Percentiles rank a stretch among this genome's conserved stretches.
phyloP scores from a whole-genome alignment of 2,797 vertebrate genomes.

The Epinephelus coioides region DNA sequence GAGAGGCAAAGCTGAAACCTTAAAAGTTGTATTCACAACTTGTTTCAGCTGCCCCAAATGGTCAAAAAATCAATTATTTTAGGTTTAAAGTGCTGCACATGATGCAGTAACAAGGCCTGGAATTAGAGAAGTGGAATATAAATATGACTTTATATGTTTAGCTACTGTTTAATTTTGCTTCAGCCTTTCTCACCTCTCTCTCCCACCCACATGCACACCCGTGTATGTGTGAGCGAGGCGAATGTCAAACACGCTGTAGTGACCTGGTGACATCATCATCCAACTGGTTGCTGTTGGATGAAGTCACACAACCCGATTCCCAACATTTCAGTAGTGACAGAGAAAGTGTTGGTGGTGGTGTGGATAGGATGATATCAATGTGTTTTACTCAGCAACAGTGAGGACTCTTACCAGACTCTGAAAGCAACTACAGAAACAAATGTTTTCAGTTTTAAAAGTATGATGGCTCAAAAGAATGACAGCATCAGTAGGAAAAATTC shows the following conservation, averaged over 20 bases:
- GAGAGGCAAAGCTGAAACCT: too few relatives aligned
- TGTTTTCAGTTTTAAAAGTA: not conserved
- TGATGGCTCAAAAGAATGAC: not conserved
- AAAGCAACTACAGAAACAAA: not conserved
- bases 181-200: conserved; percentile 1
- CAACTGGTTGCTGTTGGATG: not conserved
- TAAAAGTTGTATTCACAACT: too few relatives aligned
- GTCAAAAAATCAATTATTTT: too few relatives aligned
- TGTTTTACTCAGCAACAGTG: not conserved
- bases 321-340: conserved; percentile 13
- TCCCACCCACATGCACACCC: not conserved
- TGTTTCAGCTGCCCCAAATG: too few relatives aligned
- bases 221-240: not conserved
- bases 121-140: not conserved
- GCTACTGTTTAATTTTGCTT: not conserved
- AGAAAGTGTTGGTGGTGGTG: conserved; percentile 26
- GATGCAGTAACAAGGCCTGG: not conserved
- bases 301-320: conserved; percentile 38
- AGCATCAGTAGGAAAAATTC: not conserved
- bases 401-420: not conserved
- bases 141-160: not conserved
- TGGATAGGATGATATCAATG: not conserved
- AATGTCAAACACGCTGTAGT: conserved; percentile 4
- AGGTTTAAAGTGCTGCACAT: too few relatives aligned
- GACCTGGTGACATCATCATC: conserved; percentile 25